These are phyloP conservation scores for Plagiodera versicolora DNA, from an alignment of 2,888 invertebrate species.

Conservation along the genomic window DNA sequence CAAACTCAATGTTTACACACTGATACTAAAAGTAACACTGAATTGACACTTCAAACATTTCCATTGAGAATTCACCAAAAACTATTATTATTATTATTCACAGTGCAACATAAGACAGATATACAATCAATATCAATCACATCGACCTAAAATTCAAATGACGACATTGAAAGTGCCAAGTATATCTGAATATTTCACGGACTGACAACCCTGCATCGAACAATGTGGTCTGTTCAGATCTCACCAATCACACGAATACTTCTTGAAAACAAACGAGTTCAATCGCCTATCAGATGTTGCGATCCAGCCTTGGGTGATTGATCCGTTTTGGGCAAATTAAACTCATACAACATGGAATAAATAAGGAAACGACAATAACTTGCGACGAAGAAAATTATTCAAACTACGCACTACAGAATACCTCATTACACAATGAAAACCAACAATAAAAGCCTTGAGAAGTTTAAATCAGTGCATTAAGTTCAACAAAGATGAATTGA, in stretches of 20 bases:
- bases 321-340: neutral
- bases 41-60: no score
- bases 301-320: neutral
- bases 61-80: no score
- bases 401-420: neutral
- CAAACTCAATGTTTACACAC: no score
- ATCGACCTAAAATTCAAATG: neutral
- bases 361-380: neutral
- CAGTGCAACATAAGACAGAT: no score
- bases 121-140: no score
- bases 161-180: neutral
- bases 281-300: neutral
- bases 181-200: neutral
- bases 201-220: constrained; percentile 12
- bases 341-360: no score
- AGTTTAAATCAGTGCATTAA: neutral
- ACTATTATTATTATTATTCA: no score
- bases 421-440: neutral
- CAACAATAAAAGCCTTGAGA: neutral
- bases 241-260: constrained; percentile 21
- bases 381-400: neutral
- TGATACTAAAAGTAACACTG: no score
- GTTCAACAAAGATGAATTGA: neutral
- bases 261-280: neutral
- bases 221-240: constrained; percentile 33